Evolutionary conservation across 2,888 invertebrate species (phyloP).

Genomic region (Polymixis lichenea): DNA sequence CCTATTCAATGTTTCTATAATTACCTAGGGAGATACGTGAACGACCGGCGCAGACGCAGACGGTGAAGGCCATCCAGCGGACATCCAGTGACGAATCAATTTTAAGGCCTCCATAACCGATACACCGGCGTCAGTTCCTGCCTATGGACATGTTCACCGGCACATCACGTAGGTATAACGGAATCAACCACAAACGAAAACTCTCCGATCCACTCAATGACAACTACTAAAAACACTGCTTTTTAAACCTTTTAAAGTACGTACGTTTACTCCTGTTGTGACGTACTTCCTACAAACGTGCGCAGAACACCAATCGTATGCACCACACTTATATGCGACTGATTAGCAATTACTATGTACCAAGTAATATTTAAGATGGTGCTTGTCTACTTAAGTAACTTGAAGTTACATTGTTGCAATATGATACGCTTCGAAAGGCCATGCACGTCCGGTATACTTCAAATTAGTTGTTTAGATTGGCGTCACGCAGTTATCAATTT

Average conservation of each 20-base stretch:
- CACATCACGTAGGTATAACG: constrained; percentile 55
- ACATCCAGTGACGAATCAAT: constrained; percentile 68
- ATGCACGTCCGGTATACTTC: constrained; percentile 53
- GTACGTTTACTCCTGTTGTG: constrained; percentile 6
- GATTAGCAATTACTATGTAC: constrained; percentile 56
- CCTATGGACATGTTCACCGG: constrained; percentile 51
- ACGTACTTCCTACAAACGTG: constrained; percentile 55
- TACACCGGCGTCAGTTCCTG: constrained; percentile 64
- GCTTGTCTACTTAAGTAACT: constrained; percentile 30
- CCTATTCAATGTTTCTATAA: constrained; percentile 74
- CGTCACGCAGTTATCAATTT: constrained; percentile 64
- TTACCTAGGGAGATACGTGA: constrained; percentile 78
- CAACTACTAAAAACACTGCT: constrained; percentile 18
- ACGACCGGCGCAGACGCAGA: constrained; percentile 72
- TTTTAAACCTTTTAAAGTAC: constrained; percentile 39
- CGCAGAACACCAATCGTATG: constrained; percentile 39
- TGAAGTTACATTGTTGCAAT: constrained; percentile 50
- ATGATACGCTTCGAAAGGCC: constrained; percentile 43
- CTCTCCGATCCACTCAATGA: constrained; percentile 28
- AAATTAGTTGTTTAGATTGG: constrained; percentile 65
- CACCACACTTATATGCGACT: constrained; percentile 46
- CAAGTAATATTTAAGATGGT: constrained; percentile 38
- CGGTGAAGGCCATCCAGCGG: constrained; percentile 76
- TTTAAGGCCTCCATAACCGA: constrained; percentile 60
- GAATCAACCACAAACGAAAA: constrained; percentile 48